A percentile compares a stretch with the other conserved stretches of the same genome.
Conservation (phyloP, 2,113 vertebrate genomes). For the Cyanoderma ruficeps region DNA sequence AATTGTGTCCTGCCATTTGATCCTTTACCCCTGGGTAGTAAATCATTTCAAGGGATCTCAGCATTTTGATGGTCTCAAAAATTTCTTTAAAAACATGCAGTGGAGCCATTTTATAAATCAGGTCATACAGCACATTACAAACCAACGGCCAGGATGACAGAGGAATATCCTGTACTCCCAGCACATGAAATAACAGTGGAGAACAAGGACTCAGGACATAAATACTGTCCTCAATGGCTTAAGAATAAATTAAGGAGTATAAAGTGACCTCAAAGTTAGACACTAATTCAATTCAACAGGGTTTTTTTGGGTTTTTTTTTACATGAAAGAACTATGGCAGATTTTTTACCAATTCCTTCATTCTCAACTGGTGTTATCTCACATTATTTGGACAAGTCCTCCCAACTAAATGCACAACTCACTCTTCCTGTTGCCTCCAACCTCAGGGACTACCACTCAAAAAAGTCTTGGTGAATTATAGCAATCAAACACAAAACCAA, state of each 20-base stretch:
- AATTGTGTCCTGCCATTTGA: not conserved
- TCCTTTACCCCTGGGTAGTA: not conserved
- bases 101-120: not conserved
- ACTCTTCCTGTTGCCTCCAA: not conserved
- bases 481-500: not conserved
- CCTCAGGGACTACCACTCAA: not conserved
- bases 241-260: not conserved
- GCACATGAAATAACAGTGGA: not conserved
- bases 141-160: not conserved
- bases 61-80: not conserved
- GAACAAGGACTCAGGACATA: not conserved
- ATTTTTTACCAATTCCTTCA: not conserved
- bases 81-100: not conserved
- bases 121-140: not conserved
- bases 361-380: not conserved
- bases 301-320: not conserved
- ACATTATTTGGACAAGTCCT: not conserved
- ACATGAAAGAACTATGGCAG: not conserved
- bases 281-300: not conserved
- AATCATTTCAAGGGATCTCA: not conserved
- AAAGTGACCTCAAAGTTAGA: not conserved
- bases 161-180: conserved; percentile 11
- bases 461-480: not conserved
- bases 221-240: not conserved
- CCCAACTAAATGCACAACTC: not conserved